Evolutionary conservation across 2,113 vertebrate genomes (phyloP).

Genomic region (Equus przewalskii): DNA sequence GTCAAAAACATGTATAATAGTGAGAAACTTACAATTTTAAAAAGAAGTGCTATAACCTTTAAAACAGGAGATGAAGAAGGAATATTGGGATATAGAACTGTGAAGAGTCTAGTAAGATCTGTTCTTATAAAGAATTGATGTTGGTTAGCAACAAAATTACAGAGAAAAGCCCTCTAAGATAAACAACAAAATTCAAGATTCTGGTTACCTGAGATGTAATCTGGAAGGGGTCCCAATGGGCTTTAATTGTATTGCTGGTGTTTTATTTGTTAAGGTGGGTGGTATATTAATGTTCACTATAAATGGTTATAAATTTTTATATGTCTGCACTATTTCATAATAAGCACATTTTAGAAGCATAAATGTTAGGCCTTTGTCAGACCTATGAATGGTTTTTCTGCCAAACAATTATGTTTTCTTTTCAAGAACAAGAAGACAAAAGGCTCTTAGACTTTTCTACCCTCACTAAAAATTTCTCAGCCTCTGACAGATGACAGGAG

Average conservation of each 20-base stretch:
- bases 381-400: conserved; percentile 16
- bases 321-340: conserved; percentile 24
- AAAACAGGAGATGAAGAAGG: conserved; percentile 46
- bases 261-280: conserved; percentile 48
- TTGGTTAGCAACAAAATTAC: conserved; percentile 35
- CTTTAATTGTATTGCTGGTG: background rate
- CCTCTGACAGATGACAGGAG: conserved; percentile 61
- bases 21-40: conserved; percentile 16
- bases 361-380: conserved; percentile 49
- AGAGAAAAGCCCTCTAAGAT: background rate
- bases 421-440: conserved; percentile 59
- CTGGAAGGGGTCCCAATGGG: background rate
- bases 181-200: conserved; percentile 48
- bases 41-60: conserved; percentile 48
- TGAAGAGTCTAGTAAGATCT: conserved; percentile 45
- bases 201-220: background rate
- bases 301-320: conserved; percentile 29
- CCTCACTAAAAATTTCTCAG: conserved; percentile 48
- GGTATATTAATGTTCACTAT: background rate
- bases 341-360: conserved; percentile 50
- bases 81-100: conserved; percentile 52
- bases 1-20: conserved; percentile 21
- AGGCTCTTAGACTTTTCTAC: conserved; percentile 32
- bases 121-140: conserved; percentile 37
- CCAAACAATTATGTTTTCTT: conserved; percentile 61